Percentiles rank a stretch among this genome's conserved stretches.
Evolutionary conservation across 1,140 invertebrate species (phyloP).

Genomic region (Protaetia brevitarsis): DNA sequence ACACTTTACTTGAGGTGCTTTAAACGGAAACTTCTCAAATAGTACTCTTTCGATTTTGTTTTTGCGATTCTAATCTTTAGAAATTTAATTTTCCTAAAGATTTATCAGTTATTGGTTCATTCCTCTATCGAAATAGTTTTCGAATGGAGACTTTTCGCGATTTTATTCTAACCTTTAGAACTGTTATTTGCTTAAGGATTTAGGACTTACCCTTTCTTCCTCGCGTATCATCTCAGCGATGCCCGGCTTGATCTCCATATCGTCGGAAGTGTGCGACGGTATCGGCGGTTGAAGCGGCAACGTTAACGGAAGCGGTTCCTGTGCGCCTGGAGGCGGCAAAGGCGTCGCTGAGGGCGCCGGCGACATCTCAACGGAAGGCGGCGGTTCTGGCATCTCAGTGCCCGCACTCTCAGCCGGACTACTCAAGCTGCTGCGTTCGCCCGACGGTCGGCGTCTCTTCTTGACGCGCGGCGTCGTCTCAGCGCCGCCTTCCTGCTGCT

Average conservation of each 20-base stretch:
- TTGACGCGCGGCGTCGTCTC: constrained; percentile 35
- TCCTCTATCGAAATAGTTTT: too few species aligned
- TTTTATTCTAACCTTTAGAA: too few species aligned
- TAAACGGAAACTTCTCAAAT: too few species aligned
- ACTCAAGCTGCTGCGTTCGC: constrained; percentile 45
- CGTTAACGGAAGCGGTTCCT: constrained; percentile 52
- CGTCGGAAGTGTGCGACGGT: constrained; percentile 55
- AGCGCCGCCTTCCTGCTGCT: constrained; percentile 29
- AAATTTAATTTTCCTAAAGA: too few species aligned
- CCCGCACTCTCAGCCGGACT: constrained; percentile 47
- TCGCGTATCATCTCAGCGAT: constrained; percentile 94
- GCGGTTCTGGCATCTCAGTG: constrained; percentile 46
- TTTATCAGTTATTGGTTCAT: too few species aligned
- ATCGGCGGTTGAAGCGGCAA: constrained; percentile 48
- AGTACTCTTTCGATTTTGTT: too few species aligned
- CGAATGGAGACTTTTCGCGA: too few species aligned
- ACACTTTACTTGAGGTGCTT: too few species aligned
- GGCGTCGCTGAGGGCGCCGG: constrained; percentile 47
- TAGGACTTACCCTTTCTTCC: constrained; percentile 91
- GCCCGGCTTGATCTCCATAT: constrained; percentile 87
- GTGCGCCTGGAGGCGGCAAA: constrained; percentile 49
- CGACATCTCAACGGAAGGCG: constrained; percentile 48
- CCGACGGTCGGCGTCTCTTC: constrained; percentile 44
- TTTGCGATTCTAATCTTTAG: too few species aligned
- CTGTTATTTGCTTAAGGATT: too few species aligned